These are phyloP conservation scores for Teinopalpus imperialis DNA, from an alignment of 2,888 invertebrate species.

Conservation along the genomic window DNA sequence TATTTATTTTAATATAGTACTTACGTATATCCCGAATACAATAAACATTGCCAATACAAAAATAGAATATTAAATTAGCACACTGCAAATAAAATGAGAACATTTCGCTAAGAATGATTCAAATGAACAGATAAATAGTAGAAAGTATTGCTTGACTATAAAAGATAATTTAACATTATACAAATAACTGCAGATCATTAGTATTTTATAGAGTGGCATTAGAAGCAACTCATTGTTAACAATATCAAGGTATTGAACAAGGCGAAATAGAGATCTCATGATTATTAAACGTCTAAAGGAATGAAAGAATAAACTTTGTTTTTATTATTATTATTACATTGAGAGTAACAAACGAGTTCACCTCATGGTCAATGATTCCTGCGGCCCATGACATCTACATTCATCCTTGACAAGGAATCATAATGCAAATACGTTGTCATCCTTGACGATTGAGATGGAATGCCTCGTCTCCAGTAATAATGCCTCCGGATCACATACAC, in stretches of 20 bases:
- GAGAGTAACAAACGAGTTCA: too few relatives aligned
- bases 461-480: too few relatives aligned
- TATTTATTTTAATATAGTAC: too few relatives aligned
- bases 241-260: slow-evolving; percentile 18
- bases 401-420: too few relatives aligned
- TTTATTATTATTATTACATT: too few relatives aligned
- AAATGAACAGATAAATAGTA: neutral
- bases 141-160: neutral
- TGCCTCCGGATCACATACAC: too few relatives aligned
- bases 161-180: slow-evolving; percentile 9
- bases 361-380: too few relatives aligned
- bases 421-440: too few relatives aligned
- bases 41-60: neutral
- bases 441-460: too few relatives aligned
- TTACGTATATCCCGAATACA: slow-evolving; percentile 8
- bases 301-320: too few relatives aligned
- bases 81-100: neutral
- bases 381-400: too few relatives aligned
- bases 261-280: slow-evolving; percentile 2
- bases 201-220: slow-evolving; percentile 20
- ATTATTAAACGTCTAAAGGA: too few relatives aligned
- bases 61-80: neutral
- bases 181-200: neutral
- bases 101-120: slow-evolving; percentile 2
- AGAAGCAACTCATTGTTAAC: slow-evolving; percentile 16